Percentiles rank a stretch among this genome's conserved stretches.
These are phyloP conservation scores for Eremophila alpestris DNA, from an alignment of 2,797 vertebrate species.

Conservation along the genomic window DNA sequence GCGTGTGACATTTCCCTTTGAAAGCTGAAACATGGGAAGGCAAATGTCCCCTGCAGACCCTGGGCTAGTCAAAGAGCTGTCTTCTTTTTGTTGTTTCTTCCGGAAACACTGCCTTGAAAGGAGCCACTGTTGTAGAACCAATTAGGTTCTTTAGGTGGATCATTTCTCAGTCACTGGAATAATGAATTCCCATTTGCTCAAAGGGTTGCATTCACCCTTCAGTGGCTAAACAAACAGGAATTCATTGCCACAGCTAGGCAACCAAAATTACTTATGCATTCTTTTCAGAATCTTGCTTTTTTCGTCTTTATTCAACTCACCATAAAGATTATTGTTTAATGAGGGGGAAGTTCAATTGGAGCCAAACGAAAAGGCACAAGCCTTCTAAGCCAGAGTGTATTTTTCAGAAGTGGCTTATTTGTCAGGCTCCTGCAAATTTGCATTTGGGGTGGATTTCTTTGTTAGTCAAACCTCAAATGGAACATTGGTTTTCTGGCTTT, in stretches of 20 bases:
- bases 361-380: constrained; percentile 12
- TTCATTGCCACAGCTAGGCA: constrained; percentile 61
- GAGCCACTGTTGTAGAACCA: constrained; percentile 51
- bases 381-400: not conserved
- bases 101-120: constrained; percentile 45
- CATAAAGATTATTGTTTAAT: constrained; percentile 41
- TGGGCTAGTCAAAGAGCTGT: constrained; percentile 37
- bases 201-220: constrained; percentile 58
- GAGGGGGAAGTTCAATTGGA: constrained; percentile 44
- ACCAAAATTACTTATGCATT: constrained; percentile 56
- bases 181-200: constrained; percentile 67
- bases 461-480: not conserved
- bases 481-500: not conserved
- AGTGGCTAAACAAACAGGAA: constrained; percentile 62
- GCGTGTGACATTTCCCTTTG: constrained; percentile 21
- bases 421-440: not conserved
- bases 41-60: constrained; percentile 33
- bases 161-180: constrained; percentile 55
- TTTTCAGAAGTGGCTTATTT: constrained; percentile 31
- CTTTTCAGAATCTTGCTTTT: constrained; percentile 36
- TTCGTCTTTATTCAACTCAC: constrained; percentile 30
- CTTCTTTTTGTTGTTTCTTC: constrained; percentile 36
- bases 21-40: constrained; percentile 34
- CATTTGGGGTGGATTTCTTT: not conserved
- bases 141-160: constrained; percentile 60